Conservation (phyloP, 2,113 vertebrate species). For the Steatornis caripensis region DNA sequence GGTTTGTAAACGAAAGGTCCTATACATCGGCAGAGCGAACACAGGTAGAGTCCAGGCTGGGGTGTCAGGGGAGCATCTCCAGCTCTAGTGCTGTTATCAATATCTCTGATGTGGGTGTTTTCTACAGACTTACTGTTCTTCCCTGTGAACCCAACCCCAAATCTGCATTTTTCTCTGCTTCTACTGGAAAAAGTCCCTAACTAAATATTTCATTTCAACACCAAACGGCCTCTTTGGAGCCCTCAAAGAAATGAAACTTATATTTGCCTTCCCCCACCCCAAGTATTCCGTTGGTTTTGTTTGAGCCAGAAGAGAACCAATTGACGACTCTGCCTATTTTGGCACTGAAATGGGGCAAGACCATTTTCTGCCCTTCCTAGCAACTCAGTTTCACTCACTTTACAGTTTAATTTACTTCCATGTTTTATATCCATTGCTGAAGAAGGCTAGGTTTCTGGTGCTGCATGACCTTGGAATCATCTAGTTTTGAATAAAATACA, state of each 20-base stretch:
- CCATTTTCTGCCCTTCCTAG: neutral
- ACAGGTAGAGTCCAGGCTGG: neutral
- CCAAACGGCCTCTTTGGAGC: neutral
- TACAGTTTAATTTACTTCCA: neutral
- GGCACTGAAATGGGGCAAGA: neutral
- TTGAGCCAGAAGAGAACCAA: neutral
- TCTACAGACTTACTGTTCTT: neutral
- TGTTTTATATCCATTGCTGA: neutral
- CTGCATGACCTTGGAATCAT: neutral
- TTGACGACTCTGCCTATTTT: neutral
- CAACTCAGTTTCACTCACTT: neutral
- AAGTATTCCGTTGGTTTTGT: neutral
- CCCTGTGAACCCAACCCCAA: neutral
- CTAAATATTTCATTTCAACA: neutral
- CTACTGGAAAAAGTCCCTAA: neutral
- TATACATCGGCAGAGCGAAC: neutral
- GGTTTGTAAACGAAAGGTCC: neutral
- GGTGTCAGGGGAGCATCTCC: neutral
- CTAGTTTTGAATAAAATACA: neutral
- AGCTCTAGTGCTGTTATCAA: neutral
- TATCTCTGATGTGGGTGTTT: neutral
- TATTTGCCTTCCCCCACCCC: neutral
- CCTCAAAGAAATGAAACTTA: neutral
- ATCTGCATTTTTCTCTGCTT: neutral
- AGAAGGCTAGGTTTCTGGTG: neutral